These are phyloP conservation scores for Diarsia brunnea DNA, from an alignment of 2,888 invertebrate species.

Conservation along the genomic window DNA sequence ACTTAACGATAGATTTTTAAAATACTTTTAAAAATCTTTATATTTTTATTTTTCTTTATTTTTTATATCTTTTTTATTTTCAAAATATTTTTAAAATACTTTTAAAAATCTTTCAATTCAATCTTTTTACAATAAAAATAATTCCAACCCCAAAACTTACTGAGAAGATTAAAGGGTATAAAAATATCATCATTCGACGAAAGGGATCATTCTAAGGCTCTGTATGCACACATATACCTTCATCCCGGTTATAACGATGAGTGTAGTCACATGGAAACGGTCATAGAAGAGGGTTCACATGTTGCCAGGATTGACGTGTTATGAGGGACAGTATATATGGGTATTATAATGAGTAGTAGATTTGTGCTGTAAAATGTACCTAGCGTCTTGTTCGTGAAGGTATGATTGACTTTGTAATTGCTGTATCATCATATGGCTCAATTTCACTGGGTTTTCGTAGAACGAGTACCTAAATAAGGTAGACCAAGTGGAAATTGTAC, in stretches of 20 bases:
- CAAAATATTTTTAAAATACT: too few relatives aligned
- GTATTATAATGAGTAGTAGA: slow-evolving; percentile 26
- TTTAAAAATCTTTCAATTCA: too few relatives aligned
- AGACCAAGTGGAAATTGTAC: not conserved
- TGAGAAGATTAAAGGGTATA: slow-evolving; percentile 10
- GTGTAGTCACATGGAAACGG: slow-evolving; percentile 54
- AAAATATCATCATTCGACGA: slow-evolving; percentile 23
- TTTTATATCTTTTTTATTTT: too few relatives aligned
- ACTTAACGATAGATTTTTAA: too few relatives aligned
- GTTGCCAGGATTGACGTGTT: slow-evolving; percentile 40
- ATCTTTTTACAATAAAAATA: too few relatives aligned
- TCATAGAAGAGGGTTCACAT: slow-evolving; percentile 46
- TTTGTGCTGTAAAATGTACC: slow-evolving; percentile 20
- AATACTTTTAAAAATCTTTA: too few relatives aligned
- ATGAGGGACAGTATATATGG: slow-evolving; percentile 23
- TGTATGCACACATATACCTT: not conserved
- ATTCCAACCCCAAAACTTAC: too few relatives aligned
- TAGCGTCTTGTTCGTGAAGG: not conserved
- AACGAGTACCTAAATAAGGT: not conserved
- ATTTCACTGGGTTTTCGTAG: not conserved
- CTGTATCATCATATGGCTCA: not conserved
- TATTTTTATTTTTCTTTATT: too few relatives aligned
- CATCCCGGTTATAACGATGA: slow-evolving; percentile 34
- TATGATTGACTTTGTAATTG: not conserved
- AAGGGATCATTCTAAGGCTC: slow-evolving; percentile 24